Evolutionary conservation across 2,113 vertebrate species (phyloP).

Genomic region (Alethe diademata): DNA sequence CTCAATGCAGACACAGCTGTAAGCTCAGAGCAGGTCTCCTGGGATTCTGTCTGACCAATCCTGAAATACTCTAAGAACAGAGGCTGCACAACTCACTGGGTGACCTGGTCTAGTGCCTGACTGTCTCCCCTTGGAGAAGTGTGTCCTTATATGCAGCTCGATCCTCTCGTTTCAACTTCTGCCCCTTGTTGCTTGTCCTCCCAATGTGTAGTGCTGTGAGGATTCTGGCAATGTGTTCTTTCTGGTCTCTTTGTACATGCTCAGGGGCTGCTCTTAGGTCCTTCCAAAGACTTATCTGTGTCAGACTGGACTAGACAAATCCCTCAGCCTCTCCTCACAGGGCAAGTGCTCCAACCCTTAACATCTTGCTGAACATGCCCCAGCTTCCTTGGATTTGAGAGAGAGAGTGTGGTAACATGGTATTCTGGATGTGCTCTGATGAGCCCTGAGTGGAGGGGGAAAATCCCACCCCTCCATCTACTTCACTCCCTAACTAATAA

Average conservation of each 20-base stretch:
- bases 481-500: background rate
- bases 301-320: background rate
- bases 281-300: background rate
- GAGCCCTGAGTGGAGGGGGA: background rate
- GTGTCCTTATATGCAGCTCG: background rate
- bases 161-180: background rate
- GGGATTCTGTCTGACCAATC: background rate
- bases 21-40: background rate
- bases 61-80: background rate
- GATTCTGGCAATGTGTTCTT: background rate
- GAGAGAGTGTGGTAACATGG: background rate
- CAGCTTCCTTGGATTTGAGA: background rate
- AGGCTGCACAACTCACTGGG: background rate
- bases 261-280: background rate
- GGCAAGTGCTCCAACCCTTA: background rate
- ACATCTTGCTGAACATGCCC: background rate
- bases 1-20: background rate
- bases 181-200: background rate
- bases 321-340: background rate
- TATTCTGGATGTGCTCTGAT: background rate
- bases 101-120: background rate
- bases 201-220: background rate
- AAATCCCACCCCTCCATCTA: background rate
- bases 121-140: background rate
- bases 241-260: rapidly evolving